phyloP scores from a whole-genome alignment of 1,140 invertebrate genomes.

The Arion vulgaris region DNA sequence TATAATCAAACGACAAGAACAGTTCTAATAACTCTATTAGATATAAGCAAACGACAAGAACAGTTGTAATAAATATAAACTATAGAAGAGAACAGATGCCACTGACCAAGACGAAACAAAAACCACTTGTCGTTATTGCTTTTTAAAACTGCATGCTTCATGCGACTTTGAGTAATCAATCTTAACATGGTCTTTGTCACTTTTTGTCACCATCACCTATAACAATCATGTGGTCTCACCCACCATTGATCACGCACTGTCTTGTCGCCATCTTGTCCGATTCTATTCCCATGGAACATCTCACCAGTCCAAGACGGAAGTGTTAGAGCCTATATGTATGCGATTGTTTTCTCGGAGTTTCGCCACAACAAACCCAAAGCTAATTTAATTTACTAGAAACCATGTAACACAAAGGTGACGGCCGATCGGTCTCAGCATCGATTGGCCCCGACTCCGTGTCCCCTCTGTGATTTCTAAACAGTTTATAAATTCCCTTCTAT shows the following conservation, averaged over 20 bases:
- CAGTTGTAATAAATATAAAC: too few relatives aligned
- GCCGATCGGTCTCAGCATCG: slow-evolving; percentile 37
- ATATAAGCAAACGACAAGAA: not conserved
- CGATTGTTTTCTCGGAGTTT: slow-evolving; percentile 39
- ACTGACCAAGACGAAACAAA: not conserved
- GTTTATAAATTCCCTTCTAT: slow-evolving; percentile 52
- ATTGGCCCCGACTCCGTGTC: slow-evolving; percentile 26
- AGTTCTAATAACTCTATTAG: too few relatives aligned
- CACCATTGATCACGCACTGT: not conserved
- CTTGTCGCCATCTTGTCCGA: slow-evolving; percentile 35
- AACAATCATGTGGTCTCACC: not conserved
- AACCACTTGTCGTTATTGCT: not conserved
- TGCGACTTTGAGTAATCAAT: not conserved
- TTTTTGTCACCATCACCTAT: not conserved
- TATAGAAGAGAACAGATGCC: too few relatives aligned
- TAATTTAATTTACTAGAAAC: slow-evolving; percentile 29
- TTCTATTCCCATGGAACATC: slow-evolving; percentile 38
- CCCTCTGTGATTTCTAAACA: slow-evolving; percentile 52
- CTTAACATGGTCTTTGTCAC: not conserved
- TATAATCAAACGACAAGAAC: too few relatives aligned
- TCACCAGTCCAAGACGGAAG: slow-evolving; percentile 23
- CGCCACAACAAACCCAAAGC: slow-evolving; percentile 27
- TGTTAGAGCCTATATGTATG: slow-evolving; percentile 34
- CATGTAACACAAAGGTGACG: slow-evolving; percentile 20
- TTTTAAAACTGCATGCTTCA: not conserved